Evolutionary conservation across 2,888 invertebrate genomes (phyloP), one percentile per base, ranked within the genome.

Genomic region (Allygus modestus): DNA sequence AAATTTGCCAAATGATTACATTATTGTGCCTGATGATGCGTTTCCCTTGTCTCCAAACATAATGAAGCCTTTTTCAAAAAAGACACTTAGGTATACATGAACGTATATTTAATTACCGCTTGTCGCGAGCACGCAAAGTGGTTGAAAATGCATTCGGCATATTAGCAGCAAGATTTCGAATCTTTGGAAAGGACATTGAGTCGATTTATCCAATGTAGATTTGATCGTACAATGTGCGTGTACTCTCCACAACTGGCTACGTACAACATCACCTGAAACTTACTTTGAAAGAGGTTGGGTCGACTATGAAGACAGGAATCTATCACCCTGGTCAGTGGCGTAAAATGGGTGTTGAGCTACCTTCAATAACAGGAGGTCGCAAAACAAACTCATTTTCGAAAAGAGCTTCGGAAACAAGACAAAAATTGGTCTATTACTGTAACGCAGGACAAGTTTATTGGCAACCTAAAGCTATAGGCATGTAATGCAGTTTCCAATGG

Each of bases 251-350:
- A 79, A 84, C 23, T 84, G 77, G 77, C 17, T 84, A 20, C 0
- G 84, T 23, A 84, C 84, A 2, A 84, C 65, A 4, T 79, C 61
- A 5, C 79, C 84, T 31, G 46, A 26, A 7, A 84, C 77, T 26
- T 84, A 84, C 37, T 79, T 84, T 28, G 84, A 84, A 84, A 77
- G 65, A 46, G 84, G 84, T 5, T 79, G 79, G 79, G 33, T 84
- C 5, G 84, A 79, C 69, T 28, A 28, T 31, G 61, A 84, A 28
- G 84, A 84, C 20, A 84, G 84, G 37, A 9, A 37, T 79, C 65
- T 79, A 54, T 20, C 17, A 43, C 69, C 79, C 84, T n/a, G 79
- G 84, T 54, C 41, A 12, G 23, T 84, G 79, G 84, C 69, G 84
- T n/a, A 75, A 79, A 12, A 79, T 33, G 4, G 65, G 41, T 61